phyloP scores from a whole-genome alignment of 2,797 vertebrate species.

The Luscinia luscinia region DNA sequence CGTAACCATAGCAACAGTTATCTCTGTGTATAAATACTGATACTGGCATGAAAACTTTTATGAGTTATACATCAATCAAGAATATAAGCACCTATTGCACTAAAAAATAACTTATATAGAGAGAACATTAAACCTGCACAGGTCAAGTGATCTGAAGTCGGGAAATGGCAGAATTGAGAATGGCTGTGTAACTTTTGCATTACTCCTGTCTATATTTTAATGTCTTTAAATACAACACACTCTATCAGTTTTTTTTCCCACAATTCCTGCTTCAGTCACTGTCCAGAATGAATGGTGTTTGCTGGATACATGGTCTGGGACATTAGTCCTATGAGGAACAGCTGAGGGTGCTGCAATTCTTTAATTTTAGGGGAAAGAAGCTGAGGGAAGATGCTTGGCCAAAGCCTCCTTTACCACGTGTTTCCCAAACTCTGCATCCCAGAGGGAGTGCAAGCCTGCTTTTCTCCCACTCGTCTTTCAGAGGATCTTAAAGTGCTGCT shows the following conservation, averaged over 20 bases:
- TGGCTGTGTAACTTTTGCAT: neutral
- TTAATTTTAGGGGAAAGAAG: neutral
- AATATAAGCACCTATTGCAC: neutral
- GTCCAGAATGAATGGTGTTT: neutral
- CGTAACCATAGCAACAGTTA: slow-evolving; percentile 34
- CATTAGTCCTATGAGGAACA: neutral
- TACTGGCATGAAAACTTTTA: neutral
- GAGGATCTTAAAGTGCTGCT: neutral
- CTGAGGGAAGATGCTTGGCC: neutral
- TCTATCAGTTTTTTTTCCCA: neutral
- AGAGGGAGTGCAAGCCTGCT: neutral
- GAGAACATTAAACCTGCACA: neutral
- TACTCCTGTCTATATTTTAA: neutral
- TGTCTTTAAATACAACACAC: neutral
- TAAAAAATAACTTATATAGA: neutral
- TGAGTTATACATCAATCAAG: neutral
- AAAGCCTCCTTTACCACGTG: rapidly evolving
- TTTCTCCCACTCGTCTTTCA: neutral
- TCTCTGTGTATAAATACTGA: slow-evolving; percentile 30
- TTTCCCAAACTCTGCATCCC: neutral
- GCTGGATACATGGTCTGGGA: neutral
- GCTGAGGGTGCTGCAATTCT: neutral
- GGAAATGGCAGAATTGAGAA: neutral
- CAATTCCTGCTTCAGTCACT: neutral
- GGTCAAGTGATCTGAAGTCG: neutral